These are phyloP conservation scores for Nannospalax galili DNA, from an alignment of 2,113 vertebrate genomes.

Conservation along the genomic window DNA sequence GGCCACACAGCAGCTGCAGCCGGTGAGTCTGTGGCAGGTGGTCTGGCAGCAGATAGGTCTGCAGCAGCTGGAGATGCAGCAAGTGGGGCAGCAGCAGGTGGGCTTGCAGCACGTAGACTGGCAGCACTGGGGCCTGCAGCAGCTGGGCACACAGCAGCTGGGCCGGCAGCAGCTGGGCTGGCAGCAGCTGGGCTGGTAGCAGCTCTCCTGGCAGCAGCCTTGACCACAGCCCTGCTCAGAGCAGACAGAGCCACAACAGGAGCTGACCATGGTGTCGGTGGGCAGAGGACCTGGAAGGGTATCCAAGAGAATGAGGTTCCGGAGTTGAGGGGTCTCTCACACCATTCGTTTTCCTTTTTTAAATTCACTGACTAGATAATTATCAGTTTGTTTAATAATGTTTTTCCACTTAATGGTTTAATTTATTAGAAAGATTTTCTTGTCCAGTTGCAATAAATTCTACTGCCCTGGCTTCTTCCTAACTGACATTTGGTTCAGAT, in stretches of 20 bases:
- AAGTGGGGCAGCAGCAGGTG: background rate
- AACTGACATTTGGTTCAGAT: background rate
- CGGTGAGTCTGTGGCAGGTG: background rate
- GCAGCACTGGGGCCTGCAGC: background rate
- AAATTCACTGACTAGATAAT: constrained; percentile 41
- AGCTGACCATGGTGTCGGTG: constrained; percentile 39
- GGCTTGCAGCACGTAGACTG: background rate
- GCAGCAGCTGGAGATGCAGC: background rate
- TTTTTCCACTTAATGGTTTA: background rate
- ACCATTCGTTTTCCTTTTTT: background rate
- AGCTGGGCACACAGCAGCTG: background rate
- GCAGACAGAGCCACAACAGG: constrained; percentile 43
- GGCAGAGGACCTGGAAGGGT: background rate
- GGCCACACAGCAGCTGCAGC: background rate
- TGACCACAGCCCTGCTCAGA: constrained; percentile 25
- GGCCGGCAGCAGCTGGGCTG: background rate
- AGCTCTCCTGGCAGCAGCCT: background rate
- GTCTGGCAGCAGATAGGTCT: background rate
- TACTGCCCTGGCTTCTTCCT: background rate
- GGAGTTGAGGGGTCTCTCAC: background rate
- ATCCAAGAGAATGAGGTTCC: background rate
- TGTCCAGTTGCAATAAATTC: background rate
- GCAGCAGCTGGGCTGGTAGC: background rate
- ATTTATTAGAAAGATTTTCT: background rate
- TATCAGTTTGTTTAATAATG: background rate